Conservation (phyloP, 1,140 invertebrate genomes). For the Platyura marginata region DNA sequence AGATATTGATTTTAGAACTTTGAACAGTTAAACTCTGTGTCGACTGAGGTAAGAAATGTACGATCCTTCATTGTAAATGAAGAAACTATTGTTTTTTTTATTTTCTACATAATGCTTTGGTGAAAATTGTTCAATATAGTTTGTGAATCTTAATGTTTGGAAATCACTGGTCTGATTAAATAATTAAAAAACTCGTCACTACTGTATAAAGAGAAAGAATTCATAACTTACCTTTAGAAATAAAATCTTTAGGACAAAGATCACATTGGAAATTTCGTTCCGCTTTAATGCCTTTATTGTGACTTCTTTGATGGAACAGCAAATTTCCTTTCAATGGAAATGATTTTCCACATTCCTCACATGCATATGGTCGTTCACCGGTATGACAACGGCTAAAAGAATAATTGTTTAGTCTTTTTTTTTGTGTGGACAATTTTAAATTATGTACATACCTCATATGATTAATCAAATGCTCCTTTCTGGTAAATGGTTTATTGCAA, state of each 20-base stretch:
- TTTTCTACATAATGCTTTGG: no score
- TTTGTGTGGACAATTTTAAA: not conserved
- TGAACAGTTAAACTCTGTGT: no score
- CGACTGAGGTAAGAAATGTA: no score
- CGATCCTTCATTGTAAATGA: no score
- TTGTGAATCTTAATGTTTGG: no score
- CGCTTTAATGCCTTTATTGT: conserved; percentile 66
- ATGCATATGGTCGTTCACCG: conserved; percentile 64
- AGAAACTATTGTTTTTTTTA: no score
- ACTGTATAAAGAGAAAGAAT: no score
- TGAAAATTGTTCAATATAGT: no score
- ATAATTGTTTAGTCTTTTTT: conserved; percentile 17
- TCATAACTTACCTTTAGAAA: conserved; percentile 60
- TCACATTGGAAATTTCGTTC: conserved; percentile 89
- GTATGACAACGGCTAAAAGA: conserved; percentile 52
- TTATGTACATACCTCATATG: conserved; percentile 36
- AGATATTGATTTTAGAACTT: no score
- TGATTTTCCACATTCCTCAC: conserved; percentile 66
- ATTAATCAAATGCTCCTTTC: conserved; percentile 59
- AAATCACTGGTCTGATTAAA: no score
- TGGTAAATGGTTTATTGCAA: conserved; percentile 68
- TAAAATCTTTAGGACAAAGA: conserved; percentile 90
- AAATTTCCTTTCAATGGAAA: conserved; percentile 80
- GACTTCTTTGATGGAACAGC: conserved; percentile 88
- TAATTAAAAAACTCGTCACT: no score